phyloP scores from a whole-genome alignment of 2,888 invertebrate genomes.

The Diachrysia chrysitis region DNA sequence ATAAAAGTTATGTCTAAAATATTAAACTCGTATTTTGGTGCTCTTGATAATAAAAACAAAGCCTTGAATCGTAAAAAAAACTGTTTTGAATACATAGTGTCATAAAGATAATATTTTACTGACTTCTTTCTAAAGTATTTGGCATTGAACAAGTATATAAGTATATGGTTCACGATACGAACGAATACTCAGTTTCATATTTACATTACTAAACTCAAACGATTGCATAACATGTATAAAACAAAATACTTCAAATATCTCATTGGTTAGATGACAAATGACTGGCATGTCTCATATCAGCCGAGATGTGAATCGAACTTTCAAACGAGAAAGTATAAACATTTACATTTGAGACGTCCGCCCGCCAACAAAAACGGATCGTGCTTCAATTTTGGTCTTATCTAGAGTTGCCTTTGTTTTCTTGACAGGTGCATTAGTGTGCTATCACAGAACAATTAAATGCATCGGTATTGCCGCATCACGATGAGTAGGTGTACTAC shows the following conservation, averaged over 20 bases:
- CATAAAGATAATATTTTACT: constrained; percentile 39
- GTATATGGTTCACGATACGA: constrained; percentile 6
- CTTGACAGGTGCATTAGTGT: constrained; percentile 89
- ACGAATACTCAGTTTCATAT: constrained; percentile 2
- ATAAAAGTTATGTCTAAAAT: constrained; percentile 10
- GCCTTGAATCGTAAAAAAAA: constrained; percentile 25
- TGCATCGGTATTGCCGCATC: constrained; percentile 83
- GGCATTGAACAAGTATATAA: constrained; percentile 11
- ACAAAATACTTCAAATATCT: constrained; percentile 57
- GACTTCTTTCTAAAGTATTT: constrained; percentile 43
- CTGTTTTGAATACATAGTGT: constrained; percentile 20
- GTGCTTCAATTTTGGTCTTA: constrained; percentile 86
- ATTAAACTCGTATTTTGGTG: constrained; percentile 20
- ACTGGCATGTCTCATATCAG: constrained; percentile 80
- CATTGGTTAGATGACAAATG: constrained; percentile 79
- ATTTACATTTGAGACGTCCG: constrained; percentile 83
- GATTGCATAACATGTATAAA: constrained; percentile 35
- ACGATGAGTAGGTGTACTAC: constrained; percentile 73
- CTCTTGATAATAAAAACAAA: constrained; percentile 35
- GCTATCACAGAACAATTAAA: constrained; percentile 88
- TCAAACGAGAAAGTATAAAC: constrained; percentile 86
- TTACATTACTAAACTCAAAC: constrained; percentile 11
- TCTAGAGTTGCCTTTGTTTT: constrained; percentile 85
- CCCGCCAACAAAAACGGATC: constrained; percentile 73
- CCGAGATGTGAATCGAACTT: constrained; percentile 78